Conservation (phyloP, 2,113 vertebrate genomes). For the Cromileptes altivelis region DNA sequence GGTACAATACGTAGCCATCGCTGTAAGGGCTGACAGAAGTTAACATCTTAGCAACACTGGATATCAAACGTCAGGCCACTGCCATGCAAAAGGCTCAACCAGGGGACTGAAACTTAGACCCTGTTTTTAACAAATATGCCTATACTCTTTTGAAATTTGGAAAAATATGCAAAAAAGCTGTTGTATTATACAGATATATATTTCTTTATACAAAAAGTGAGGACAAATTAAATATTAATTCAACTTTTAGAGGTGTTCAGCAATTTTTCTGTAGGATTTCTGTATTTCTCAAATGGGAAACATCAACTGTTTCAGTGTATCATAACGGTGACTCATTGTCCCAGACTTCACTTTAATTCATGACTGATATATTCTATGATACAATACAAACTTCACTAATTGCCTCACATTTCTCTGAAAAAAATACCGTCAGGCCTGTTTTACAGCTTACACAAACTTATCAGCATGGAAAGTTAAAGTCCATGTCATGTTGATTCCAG, state of each 20-base stretch:
- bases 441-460: conserved; percentile 48
- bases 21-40: no score
- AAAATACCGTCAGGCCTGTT: conserved; percentile 16
- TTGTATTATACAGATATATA: no score
- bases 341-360: background rate
- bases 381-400: conserved; percentile 30
- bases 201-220: no score
- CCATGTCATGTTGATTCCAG: conserved; percentile 26
- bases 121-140: no score
- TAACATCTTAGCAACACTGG: no score
- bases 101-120: no score
- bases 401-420: conserved; percentile 47
- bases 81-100: no score
- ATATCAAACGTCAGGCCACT: no score
- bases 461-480: conserved; percentile 35
- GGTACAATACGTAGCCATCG: no score
- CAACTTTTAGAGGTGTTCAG: background rate
- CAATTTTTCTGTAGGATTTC: background rate
- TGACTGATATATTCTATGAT: conserved; percentile 44
- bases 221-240: no score
- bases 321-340: conserved; percentile 36
- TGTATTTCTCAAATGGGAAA: conserved; percentile 1
- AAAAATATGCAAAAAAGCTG: no score
- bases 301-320: background rate
- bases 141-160: no score